Conservation (phyloP, 2,113 vertebrate genomes). For the Diadophis punctatus region DNA sequence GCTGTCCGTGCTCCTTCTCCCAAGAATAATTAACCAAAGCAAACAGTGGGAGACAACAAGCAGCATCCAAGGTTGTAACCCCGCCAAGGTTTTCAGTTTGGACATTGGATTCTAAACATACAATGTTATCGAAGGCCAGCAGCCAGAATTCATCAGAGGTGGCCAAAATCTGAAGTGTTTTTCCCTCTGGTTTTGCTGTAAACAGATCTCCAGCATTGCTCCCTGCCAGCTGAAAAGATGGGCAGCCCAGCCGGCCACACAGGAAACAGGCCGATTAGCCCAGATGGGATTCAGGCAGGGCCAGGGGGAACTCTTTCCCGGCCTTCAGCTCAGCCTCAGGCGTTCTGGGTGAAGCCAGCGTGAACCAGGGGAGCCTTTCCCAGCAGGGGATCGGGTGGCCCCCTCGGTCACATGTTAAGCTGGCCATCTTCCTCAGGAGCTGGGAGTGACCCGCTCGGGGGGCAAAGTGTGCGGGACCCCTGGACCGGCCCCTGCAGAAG, state of each 20-base stretch:
- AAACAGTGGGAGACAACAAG: background rate
- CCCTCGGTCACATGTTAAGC: background rate
- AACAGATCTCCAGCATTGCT: background rate
- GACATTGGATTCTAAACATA: background rate
- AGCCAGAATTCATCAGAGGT: background rate
- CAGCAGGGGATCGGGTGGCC: background rate
- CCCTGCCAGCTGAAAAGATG: background rate
- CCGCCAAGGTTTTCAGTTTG: background rate
- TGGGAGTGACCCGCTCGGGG: background rate
- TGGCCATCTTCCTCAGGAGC: background rate
- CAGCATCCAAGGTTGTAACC: background rate
- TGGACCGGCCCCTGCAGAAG: background rate
- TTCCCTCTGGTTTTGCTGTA: background rate
- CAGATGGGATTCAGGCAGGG: background rate
- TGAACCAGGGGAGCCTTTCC: background rate
- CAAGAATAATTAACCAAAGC: conserved; percentile 14
- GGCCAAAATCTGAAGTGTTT: background rate
- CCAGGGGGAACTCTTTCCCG: background rate
- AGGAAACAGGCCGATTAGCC: background rate
- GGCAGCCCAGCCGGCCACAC: background rate
- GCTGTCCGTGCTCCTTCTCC: background rate
- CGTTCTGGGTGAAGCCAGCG: background rate
- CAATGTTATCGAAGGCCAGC: background rate
- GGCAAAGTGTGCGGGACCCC: background rate
- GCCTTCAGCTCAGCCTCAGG: background rate